Evolutionary conservation across 2,113 vertebrate genomes (phyloP).

Genomic region (Planiliza haematocheilus): DNA sequence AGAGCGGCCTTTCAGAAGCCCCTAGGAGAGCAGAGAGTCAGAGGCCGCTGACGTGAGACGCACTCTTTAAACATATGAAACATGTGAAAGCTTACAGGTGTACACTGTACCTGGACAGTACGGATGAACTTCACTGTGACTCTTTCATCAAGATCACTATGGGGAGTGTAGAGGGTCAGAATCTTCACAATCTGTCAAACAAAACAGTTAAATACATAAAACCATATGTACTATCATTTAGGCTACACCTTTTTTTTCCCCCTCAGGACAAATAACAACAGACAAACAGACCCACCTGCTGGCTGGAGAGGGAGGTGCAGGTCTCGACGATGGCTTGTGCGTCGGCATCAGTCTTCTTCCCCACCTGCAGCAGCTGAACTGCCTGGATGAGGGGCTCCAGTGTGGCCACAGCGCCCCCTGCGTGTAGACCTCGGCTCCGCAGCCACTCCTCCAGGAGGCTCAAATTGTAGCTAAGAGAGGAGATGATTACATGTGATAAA

Average conservation of each 20-base stretch:
- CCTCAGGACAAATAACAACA: background rate
- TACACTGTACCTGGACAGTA: conserved; percentile 77
- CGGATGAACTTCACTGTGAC: conserved; percentile 82
- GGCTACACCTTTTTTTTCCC: background rate
- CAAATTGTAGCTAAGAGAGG: conserved; percentile 80
- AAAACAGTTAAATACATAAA: background rate
- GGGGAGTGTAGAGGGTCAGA: conserved; percentile 77
- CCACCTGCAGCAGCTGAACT: conserved; percentile 85
- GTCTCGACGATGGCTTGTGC: conserved; percentile 81
- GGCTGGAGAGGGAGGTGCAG: conserved; percentile 82
- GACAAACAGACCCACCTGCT: conserved; percentile 77
- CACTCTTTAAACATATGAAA: background rate
- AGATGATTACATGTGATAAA: background rate
- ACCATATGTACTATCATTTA: background rate
- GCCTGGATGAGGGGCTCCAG: conserved; percentile 87
- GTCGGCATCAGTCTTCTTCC: conserved; percentile 80
- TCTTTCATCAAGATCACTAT: conserved; percentile 80
- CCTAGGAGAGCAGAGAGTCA: conserved; percentile 55
- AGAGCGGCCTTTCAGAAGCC: conserved; percentile 72
- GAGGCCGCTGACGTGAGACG: background rate
- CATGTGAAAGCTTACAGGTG: background rate
- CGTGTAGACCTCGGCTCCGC: conserved; percentile 76
- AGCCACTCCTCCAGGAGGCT: conserved; percentile 88
- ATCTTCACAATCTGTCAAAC: conserved; percentile 83
- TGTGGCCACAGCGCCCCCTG: conserved; percentile 74